Evolutionary conservation across 2,797 vertebrate genomes (phyloP).

Genomic region (Botia kubotai): DNA sequence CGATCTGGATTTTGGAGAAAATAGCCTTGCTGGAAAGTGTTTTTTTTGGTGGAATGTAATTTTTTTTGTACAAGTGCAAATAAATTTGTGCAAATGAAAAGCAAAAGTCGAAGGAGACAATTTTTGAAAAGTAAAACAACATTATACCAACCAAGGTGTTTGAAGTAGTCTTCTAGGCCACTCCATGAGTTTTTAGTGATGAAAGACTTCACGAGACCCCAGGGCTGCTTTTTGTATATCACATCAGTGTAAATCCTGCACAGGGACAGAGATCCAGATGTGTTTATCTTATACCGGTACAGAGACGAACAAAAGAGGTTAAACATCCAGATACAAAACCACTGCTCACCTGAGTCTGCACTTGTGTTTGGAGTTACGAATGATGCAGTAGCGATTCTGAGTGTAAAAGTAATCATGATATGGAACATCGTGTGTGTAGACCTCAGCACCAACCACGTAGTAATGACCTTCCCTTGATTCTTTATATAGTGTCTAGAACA

Average conservation of each 20-base stretch:
- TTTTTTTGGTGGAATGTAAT: too few relatives aligned
- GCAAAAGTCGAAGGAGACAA: background rate
- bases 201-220: constrained; percentile 92
- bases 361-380: constrained; percentile 83
- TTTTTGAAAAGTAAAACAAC: background rate
- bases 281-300: background rate
- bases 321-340: background rate
- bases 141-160: constrained; percentile 81
- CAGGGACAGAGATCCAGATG: background rate
- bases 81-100: background rate
- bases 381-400: constrained; percentile 88
- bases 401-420: constrained; percentile 99
- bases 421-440: constrained; percentile 92
- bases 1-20: constrained; percentile 17
- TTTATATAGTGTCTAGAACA: constrained; percentile 84
- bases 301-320: background rate
- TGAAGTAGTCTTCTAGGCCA: constrained; percentile 91
- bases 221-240: constrained; percentile 95
- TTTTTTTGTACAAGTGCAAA: background rate
- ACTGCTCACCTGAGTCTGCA: constrained; percentile 88
- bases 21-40: constrained; percentile 25
- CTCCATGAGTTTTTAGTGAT: constrained; percentile 97
- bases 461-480: constrained; percentile 87
- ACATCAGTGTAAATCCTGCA: constrained; percentile 90
- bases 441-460: constrained; percentile 88